Evolutionary conservation across 2,888 invertebrate species (phyloP).

Genomic region (Noctua janthe): DNA sequence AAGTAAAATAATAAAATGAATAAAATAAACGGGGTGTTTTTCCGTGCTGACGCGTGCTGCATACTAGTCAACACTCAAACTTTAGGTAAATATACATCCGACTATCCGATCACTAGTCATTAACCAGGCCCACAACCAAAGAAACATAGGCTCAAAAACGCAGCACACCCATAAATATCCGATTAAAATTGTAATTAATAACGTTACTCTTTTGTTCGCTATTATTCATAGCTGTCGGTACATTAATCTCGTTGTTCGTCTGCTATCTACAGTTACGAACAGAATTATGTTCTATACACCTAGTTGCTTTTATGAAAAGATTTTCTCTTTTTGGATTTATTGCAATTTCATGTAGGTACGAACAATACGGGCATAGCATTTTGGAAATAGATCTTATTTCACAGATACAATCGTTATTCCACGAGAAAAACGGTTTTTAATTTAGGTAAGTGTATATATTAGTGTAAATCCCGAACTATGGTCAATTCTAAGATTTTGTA

Average conservation of each 20-base stretch:
- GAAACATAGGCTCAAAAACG: neutral
- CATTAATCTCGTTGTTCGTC: constrained; percentile 25
- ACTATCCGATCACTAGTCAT: neutral
- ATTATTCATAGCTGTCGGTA: neutral
- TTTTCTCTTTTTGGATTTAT: neutral
- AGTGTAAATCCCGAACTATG: neutral
- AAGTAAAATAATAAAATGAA: too few relatives aligned
- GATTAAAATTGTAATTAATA: constrained; percentile 4
- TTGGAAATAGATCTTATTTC: neutral
- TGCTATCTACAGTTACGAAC: constrained; percentile 1
- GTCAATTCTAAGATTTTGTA: neutral
- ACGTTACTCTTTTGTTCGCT: constrained; percentile 4
- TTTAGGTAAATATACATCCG: too few relatives aligned
- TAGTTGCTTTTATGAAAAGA: neutral
- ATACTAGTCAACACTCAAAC: too few relatives aligned
- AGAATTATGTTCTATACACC: neutral
- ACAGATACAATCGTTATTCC: neutral
- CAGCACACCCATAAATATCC: constrained; percentile 3
- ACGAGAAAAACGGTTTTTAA: neutral
- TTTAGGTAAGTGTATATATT: neutral
- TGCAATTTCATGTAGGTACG: neutral
- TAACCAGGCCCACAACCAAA: neutral
- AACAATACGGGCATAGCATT: neutral
- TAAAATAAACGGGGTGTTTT: too few relatives aligned
- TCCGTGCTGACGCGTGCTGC: too few relatives aligned